These are phyloP conservation scores for Drosophila micromelanica DNA, from an alignment of 1,140 invertebrate genomes.

Conservation along the genomic window DNA sequence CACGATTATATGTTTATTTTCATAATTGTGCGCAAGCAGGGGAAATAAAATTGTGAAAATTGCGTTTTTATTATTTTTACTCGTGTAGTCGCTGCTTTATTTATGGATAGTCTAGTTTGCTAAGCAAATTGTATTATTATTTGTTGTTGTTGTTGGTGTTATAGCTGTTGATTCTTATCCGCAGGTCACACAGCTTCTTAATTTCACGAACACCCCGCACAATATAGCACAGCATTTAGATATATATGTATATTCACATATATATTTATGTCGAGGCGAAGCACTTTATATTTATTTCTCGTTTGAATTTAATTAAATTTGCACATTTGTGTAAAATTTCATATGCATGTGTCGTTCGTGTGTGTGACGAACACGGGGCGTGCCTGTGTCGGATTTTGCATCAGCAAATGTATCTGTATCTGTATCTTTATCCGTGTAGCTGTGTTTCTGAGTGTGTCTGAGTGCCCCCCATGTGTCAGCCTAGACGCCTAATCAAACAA, in stretches of 20 bases:
- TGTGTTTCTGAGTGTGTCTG: conserved; percentile 36
- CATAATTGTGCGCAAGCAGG: conserved; percentile 25
- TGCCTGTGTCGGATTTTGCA: conserved; percentile 31
- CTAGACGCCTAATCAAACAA: conserved; percentile 78
- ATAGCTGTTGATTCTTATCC: conserved; percentile 21
- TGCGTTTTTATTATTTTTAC: conserved; percentile 48
- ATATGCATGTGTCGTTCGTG: conserved; percentile 58
- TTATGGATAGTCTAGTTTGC: conserved; percentile 20
- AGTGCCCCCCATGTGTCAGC: conserved; percentile 71
- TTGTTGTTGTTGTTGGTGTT: conserved; percentile 18
- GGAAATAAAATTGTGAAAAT: conserved; percentile 47
- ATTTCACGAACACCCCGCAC: conserved; percentile 22
- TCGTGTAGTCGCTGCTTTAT: conserved; percentile 11
- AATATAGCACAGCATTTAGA: conserved; percentile 26
- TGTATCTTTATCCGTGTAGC: conserved; percentile 25
- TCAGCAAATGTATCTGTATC: conserved; percentile 4
- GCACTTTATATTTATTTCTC: conserved; percentile 77
- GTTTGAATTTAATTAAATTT: conserved; percentile 82
- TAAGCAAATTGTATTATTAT: conserved; percentile 23
- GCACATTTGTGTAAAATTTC: conserved; percentile 80
- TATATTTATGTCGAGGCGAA: conserved; percentile 54
- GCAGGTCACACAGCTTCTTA: conserved; percentile 48
- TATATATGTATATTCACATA: conserved; percentile 21
- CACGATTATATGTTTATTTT: no score
- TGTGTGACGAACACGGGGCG: conserved; percentile 33